These are phyloP conservation scores for Coranthus polyacanthus DNA, from an alignment of 2,797 vertebrate genomes.

Conservation along the genomic window DNA sequence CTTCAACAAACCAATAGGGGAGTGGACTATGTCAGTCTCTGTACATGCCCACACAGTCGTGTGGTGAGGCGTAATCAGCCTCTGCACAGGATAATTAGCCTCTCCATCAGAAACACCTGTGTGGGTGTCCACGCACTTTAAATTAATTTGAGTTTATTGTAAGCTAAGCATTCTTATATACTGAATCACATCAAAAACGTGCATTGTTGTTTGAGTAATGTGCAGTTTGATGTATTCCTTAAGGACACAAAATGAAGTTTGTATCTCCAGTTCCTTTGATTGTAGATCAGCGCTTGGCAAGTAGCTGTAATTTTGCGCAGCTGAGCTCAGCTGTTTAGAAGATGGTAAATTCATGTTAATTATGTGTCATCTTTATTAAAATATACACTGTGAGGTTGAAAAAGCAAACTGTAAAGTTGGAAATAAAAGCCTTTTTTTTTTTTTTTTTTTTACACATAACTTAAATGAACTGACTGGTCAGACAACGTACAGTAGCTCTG, in stretches of 20 bases:
- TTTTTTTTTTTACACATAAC: too few relatives aligned
- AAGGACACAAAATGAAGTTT: neutral
- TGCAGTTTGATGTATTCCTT: neutral
- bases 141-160: too few relatives aligned
- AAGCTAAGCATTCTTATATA: neutral
- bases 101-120: constrained; percentile 3
- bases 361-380: too few relatives aligned
- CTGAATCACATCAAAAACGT: too few relatives aligned
- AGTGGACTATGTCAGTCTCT: neutral
- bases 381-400: neutral
- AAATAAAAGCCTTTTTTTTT: too few relatives aligned
- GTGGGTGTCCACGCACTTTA: neutral
- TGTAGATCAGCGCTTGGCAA: too few relatives aligned
- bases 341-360: neutral
- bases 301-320: too few relatives aligned
- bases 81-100: constrained; percentile 25
- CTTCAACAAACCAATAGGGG: neutral
- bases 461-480: too few relatives aligned
- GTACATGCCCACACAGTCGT: neutral
- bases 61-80: constrained; percentile 16
- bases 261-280: too few relatives aligned
- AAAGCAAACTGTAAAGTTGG: too few relatives aligned
- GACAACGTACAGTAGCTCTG: too few relatives aligned
- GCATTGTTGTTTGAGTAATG: neutral
- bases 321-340: neutral